Conservation (phyloP, 1,140 invertebrate species). For the Orius insidiosus region DNA sequence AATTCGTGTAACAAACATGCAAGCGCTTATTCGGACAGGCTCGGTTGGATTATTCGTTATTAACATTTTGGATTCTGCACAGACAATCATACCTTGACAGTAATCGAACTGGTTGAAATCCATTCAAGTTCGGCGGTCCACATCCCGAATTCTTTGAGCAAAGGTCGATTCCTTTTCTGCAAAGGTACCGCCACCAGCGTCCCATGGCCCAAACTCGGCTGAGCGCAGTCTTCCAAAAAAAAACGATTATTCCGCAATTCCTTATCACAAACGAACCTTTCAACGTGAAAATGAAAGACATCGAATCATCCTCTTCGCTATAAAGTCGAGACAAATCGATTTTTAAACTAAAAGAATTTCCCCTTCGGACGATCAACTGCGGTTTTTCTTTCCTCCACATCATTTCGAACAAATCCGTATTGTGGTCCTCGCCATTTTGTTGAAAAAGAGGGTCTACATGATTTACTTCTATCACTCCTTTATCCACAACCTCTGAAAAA, state of each 20-base stretch:
- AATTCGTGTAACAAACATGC: no score
- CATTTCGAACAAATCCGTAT: slow-evolving; percentile 55
- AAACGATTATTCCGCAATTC: slow-evolving; percentile 1
- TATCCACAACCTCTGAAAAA: background rate
- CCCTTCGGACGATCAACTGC: slow-evolving; percentile 60
- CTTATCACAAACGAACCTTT: no score
- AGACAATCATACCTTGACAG: slow-evolving; percentile 16
- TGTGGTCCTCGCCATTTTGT: slow-evolving; percentile 56
- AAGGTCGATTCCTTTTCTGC: slow-evolving; percentile 16
- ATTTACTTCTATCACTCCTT: slow-evolving; percentile 41
- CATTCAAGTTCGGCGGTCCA: slow-evolving; percentile 36
- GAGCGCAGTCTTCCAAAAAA: slow-evolving; percentile 42
- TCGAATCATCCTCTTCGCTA: slow-evolving; percentile 49
- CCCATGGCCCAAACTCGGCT: slow-evolving; percentile 58
- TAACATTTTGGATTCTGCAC: background rate
- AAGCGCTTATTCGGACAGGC: no score
- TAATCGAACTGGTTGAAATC: slow-evolving; percentile 25
- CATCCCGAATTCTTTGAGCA: slow-evolving; percentile 23
- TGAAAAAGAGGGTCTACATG: slow-evolving; percentile 47
- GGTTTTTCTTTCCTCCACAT: slow-evolving; percentile 43
- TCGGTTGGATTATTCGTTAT: no score
- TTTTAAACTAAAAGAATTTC: slow-evolving; percentile 59
- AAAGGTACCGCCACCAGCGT: slow-evolving; percentile 60
- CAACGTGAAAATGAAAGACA: slow-evolving; percentile 70
- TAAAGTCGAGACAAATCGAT: slow-evolving; percentile 56